These are phyloP conservation scores for Babyrousa celebensis DNA, from an alignment of 2,797 vertebrate genomes.

Conservation along the genomic window DNA sequence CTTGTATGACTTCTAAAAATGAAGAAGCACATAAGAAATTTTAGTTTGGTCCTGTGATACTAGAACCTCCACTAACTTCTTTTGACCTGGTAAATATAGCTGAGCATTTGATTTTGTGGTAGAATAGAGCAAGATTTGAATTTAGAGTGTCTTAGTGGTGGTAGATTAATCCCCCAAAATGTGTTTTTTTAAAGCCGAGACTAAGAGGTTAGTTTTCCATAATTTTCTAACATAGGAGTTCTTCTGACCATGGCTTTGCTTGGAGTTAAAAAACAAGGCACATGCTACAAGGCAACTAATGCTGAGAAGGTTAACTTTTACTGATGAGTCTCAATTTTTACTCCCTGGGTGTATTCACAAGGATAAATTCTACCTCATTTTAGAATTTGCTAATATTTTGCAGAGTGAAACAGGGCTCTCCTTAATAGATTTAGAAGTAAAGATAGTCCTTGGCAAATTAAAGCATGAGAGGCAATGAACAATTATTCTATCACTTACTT, in stretches of 20 bases:
- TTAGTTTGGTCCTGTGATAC: conserved; percentile 40
- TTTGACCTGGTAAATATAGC: conserved; percentile 46
- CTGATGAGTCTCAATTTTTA: neutral
- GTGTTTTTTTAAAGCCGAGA: neutral
- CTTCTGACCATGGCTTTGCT: conserved; percentile 33
- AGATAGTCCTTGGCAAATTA: conserved; percentile 56
- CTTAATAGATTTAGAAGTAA: conserved; percentile 65
- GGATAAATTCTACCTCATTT: conserved; percentile 47
- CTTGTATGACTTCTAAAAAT: conserved; percentile 57
- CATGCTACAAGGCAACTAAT: neutral
- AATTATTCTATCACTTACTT: neutral
- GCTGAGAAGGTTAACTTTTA: neutral
- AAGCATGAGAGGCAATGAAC: neutral
- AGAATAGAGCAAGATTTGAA: conserved; percentile 65
- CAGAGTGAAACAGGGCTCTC: conserved; percentile 14
- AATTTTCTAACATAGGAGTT: conserved; percentile 56
- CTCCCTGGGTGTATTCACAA: neutral
- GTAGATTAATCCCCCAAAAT: conserved; percentile 1
- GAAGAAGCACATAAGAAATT: conserved; percentile 63
- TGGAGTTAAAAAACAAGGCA: conserved; percentile 54
- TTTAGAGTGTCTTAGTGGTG: conserved; percentile 24
- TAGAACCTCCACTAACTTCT: conserved; percentile 45
- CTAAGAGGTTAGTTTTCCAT: conserved; percentile 48
- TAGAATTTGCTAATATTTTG: conserved; percentile 46
- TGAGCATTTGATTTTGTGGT: conserved; percentile 60